Conservation (phyloP, 2,113 vertebrate genomes). For the Zosterops lateralis region DNA sequence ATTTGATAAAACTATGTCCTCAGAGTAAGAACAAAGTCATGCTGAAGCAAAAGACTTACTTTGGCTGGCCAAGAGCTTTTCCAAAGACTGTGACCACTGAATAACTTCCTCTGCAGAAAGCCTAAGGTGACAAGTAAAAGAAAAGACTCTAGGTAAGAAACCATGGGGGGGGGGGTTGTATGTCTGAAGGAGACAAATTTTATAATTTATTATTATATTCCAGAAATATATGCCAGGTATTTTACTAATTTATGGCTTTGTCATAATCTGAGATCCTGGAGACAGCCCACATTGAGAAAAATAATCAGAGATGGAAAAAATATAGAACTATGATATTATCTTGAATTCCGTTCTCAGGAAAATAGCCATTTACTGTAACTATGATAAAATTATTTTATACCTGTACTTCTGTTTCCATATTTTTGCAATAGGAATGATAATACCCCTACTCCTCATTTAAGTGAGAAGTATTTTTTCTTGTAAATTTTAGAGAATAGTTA, state of each 20-base stretch:
- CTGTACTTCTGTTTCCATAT: neutral
- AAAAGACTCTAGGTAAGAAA: neutral
- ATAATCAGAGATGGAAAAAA: neutral
- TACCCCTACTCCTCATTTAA: neutral
- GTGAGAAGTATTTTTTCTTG: neutral
- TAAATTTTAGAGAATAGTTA: neutral
- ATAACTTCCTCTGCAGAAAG: conserved; percentile 74
- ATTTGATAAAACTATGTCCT: neutral
- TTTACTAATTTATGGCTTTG: neutral
- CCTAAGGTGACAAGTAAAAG: conserved; percentile 35
- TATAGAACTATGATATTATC: neutral
- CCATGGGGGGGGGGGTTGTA: neutral
- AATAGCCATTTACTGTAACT: neutral
- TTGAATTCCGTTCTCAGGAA: neutral
- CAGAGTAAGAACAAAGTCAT: neutral
- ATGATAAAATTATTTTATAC: neutral
- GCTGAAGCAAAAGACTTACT: conserved; percentile 58
- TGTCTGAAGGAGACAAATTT: neutral
- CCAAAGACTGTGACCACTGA: conserved; percentile 80
- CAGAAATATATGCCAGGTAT: neutral
- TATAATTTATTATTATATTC: neutral
- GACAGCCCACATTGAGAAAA: neutral
- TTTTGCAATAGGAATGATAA: neutral
- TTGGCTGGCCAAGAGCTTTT: conserved; percentile 75
- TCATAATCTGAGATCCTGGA: neutral